Base-by-base conservation (phyloP, 1,140 invertebrate genomes). In the Protaetia brevitarsis region DNA sequence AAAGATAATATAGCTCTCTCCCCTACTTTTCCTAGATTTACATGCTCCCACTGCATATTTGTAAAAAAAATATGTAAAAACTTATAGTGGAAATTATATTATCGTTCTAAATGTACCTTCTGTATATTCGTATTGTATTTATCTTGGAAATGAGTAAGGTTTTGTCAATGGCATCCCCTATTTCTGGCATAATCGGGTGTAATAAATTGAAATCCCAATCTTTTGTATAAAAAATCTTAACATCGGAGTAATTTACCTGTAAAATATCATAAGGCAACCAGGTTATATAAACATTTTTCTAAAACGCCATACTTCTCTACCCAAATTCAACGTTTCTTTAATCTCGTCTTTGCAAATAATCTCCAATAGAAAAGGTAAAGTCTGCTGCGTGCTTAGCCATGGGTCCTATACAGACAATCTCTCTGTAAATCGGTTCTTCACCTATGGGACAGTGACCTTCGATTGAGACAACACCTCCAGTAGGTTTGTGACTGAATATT, bases 331-430 rank as follows among this genome's bases (percentile, higher is more conserved):
- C 3, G 8, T 6, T 45, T 11, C 29, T 19, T n/a, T 30, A 62
- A 7, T 11, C 5, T 73, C 51, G 7, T 72, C 69, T 65, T 73
- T 66, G 7, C 65, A 19, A 8, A 78, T 69, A n/a, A 74, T 82
- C 73, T 88, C 87, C 11, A 94, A 80, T 58, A 94, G 76, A 3
- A 93, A 80, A 4, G 85, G 78, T 41, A 96, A n/a, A 76, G 81
- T 97, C 95, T 69, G 85, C 83, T 5, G 92, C 89, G 77, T 94
- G 95, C 63, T 94, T 83, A 64, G 86, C 85, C 83, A 97, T 89
- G 0, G 93, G 91, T 0, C 92, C 94, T 11, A 93, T 84, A 6
- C 83, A 81, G 56, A 90, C 88, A 69, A 72, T 45, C 73, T 68
- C 3, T 78, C 28, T 60, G 23, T 13, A 68, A 37, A 13, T 19